phyloP scores from a whole-genome alignment of 2,113 vertebrate species.

The human region DNA sequence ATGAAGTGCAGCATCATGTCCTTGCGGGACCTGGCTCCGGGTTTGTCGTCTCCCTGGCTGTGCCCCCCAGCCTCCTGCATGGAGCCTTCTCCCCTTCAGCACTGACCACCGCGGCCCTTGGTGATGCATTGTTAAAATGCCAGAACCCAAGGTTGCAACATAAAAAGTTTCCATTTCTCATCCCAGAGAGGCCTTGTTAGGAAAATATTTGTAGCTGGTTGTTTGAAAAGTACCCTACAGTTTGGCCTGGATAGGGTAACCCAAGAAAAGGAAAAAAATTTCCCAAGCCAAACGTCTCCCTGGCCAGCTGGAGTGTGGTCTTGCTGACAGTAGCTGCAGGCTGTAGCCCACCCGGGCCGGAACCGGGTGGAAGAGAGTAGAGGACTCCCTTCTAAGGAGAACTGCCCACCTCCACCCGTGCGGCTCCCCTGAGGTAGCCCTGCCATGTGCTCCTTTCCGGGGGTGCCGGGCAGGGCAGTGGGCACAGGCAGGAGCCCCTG shows the following conservation, averaged over 20 bases:
- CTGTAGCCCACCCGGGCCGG: neutral
- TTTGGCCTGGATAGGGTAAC: neutral
- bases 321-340: neutral
- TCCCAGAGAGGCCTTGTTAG: neutral
- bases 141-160: neutral
- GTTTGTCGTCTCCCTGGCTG: accelerated
- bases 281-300: neutral
- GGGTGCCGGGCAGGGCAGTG: neutral
- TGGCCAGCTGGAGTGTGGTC: accelerated
- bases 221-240: neutral
- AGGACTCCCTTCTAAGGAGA: neutral
- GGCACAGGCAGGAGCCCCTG: accelerated
- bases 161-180: neutral
- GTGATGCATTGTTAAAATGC: neutral
- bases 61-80: accelerated
- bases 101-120: accelerated
- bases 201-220: neutral
- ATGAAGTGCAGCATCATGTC: accelerated
- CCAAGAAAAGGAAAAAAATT: neutral
- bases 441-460: accelerated
- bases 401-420: accelerated
- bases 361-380: accelerated
- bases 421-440: accelerated
- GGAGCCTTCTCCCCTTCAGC: accelerated
- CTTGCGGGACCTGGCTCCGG: accelerated